Base-by-base conservation (phyloP, 1,140 invertebrate species). In the Drosophila navojoa region DNA sequence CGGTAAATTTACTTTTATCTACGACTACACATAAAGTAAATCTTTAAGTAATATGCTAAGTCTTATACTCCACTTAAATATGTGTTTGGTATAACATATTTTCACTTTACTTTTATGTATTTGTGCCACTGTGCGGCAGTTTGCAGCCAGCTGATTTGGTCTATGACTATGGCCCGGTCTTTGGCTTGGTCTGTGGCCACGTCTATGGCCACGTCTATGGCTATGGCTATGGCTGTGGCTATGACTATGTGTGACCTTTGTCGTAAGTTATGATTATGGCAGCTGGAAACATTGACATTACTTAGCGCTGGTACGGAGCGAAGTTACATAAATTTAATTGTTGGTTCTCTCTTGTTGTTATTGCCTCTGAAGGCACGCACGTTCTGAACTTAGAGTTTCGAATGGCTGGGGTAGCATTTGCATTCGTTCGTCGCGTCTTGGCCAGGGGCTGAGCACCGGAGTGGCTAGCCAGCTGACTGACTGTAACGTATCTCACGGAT, bases 181-280 rank as follows among this genome's bases (percentile, higher is more conserved):
- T 9, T 7, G 32, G 9, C 35, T 38, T 38, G 35, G 35, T 3
- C 32, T 9, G 2, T 35, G 32, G 32, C 32, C 7, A 9, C 7
- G 6, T 9, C 35, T 38, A 38, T 38, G 7, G 32, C 32, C 6
- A 5, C 3, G 29, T 32, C 29, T 35, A 2, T 35, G 32, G 32
- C 32, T 35, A 35, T 35, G 32, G 32, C 32, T 35, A 11, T 35
- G 35, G 11, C 35, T 38, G 11, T 38, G 35, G 35, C 10, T 38
- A 38, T 38, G 35, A 38, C 35, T 38, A 38, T 64, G 63, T 47
- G 58, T 55, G 76, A 81, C 77, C 75, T 76, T 85, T 81, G 71
- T 52, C 71, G 52, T 89, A 85, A 89, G 82, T 89, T 89, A 89
- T 89, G 86, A 90, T 90, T 90, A 89, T 86, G 81, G 73, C 77